Percentiles rank a stretch among this genome's conserved stretches.
Conservation (phyloP, 1,140 invertebrate species). For the Dysdera silvatica region DNA sequence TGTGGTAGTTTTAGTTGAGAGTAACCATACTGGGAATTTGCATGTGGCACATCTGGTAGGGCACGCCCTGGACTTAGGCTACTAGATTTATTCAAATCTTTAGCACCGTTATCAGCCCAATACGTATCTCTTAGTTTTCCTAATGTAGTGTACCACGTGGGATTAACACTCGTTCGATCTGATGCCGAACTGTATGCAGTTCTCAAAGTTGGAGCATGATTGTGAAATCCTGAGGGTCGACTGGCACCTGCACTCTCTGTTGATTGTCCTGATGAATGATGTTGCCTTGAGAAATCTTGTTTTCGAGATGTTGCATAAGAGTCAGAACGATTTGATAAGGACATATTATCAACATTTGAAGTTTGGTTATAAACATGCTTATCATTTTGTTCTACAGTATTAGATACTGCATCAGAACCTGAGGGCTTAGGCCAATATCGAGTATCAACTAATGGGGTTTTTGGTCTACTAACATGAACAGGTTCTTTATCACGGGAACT, state of each 20-base stretch:
- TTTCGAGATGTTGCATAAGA: not conserved
- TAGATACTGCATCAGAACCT: conserved; percentile 6
- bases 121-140: conserved; percentile 24
- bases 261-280: conserved; percentile 2
- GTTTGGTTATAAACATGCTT: not conserved
- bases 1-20: conserved; percentile 4
- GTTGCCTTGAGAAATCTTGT: not conserved
- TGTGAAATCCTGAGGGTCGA: conserved; percentile 1
- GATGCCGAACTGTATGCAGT: conserved; percentile 21
- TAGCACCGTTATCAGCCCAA: conserved; percentile 18
- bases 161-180: conserved; percentile 23
- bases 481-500: conserved; percentile 59
- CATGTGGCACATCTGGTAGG: conserved; percentile 7
- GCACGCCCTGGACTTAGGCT: conserved; percentile 1
- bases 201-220: conserved; percentile 12
- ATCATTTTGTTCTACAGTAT: too few species aligned
- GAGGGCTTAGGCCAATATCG: conserved; percentile 42
- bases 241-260: not conserved
- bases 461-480: conserved; percentile 58
- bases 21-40: conserved; percentile 7
- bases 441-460: conserved; percentile 70
- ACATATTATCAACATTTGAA: not conserved
- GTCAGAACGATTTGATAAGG: not conserved
- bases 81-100: conserved; percentile 14
- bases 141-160: conserved; percentile 22